Evolutionary conservation across 2,888 invertebrate species (phyloP), one percentile per base, ranked within the genome.

Genomic region (Ophraella communa): DNA sequence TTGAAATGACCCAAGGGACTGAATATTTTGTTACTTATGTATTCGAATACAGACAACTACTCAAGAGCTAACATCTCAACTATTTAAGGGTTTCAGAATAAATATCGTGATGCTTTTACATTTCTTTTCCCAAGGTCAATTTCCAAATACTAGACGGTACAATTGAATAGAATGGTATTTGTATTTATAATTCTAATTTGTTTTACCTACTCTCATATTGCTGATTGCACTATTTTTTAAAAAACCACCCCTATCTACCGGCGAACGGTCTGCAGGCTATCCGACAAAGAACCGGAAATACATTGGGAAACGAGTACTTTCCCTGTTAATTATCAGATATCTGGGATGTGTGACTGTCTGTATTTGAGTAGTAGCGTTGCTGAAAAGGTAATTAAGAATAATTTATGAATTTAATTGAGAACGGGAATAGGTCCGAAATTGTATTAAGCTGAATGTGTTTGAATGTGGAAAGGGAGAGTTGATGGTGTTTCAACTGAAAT

Each of bases 341-440:
- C 45, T 45, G 11, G 45, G n/a, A 18, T 52, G 30, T 30, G 52
- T 52, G 18, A 18, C 18, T 53, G 53, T 55, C 23, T 23, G 39
- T 24, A 24, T 55, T 55, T 55, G 24, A 55, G 24, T n/a, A 55
- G 39, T 10, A 42, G 39, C 42, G 55, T 20, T 30, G 44, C n/a
- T 20, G 45, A 56, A 64, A 67, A 58, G 45, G 55, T 55, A 64
- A 67, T 67, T 62, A 67, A 51, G 62, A 54, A 55, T 64, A 67
- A 62, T 64, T 64, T 63, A 51, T 59, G 58, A 44, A 33, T 61
- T 60, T 67, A 67, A 67, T 62, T 62, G 64, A 27, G 47, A 49
- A 56, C 35, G 24, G 55, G 64, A 47, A 24, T 55, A 18, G 47
- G 54, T 47, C 39, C 54, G 54, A 45, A 62, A 62, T 62, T 55